A percentile compares a stretch with the other conserved stretches of the same genome.
Evolutionary conservation across 2,888 invertebrate genomes (phyloP).

Genomic region (Ormyrus pomaceus): DNA sequence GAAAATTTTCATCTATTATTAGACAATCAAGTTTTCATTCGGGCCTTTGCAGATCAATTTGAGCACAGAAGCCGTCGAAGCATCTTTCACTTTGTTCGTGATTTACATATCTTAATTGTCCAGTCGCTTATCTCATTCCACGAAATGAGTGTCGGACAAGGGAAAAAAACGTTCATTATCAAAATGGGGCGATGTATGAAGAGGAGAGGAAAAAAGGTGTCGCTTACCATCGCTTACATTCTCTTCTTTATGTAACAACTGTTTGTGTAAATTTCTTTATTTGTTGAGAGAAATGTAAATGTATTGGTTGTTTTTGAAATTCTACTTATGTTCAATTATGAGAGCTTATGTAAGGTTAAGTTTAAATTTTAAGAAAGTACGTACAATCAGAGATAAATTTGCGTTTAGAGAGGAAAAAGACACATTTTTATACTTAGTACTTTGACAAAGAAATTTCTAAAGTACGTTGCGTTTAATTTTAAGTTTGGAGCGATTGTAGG

Average conservation of each 20-base stretch:
- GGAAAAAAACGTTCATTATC: slow-evolving; percentile 45
- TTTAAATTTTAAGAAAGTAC: slow-evolving; percentile 38
- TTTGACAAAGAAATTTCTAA: slow-evolving; percentile 12
- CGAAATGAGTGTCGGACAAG: slow-evolving; percentile 52
- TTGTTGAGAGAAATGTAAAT: slow-evolving; percentile 23
- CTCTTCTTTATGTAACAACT: slow-evolving; percentile 1
- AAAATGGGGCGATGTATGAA: slow-evolving; percentile 36
- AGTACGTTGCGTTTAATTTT: not conserved
- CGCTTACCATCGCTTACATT: slow-evolving; percentile 33
- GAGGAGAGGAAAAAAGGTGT: slow-evolving; percentile 19
- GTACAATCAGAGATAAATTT: slow-evolving; percentile 44
- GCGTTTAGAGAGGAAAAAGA: slow-evolving; percentile 22
- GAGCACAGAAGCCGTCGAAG: slow-evolving; percentile 55
- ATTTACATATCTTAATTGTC: slow-evolving; percentile 63
- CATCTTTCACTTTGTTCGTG: slow-evolving; percentile 58
- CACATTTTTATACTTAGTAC: not conserved
- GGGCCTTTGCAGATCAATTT: slow-evolving; percentile 58
- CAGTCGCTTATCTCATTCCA: slow-evolving; percentile 60
- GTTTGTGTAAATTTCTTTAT: slow-evolving; percentile 3
- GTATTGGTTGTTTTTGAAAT: slow-evolving; percentile 38
- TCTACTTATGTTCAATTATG: slow-evolving; percentile 46
- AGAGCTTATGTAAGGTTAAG: slow-evolving; percentile 33
- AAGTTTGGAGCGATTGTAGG: slow-evolving; percentile 32
- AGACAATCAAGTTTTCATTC: slow-evolving; percentile 51
- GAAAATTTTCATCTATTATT: slow-evolving; percentile 27